Percentiles rank a stretch among this genome's conserved stretches.
Evolutionary conservation across 2,797 vertebrate genomes (phyloP).

Genomic region (Cetoscarus ocellatus): DNA sequence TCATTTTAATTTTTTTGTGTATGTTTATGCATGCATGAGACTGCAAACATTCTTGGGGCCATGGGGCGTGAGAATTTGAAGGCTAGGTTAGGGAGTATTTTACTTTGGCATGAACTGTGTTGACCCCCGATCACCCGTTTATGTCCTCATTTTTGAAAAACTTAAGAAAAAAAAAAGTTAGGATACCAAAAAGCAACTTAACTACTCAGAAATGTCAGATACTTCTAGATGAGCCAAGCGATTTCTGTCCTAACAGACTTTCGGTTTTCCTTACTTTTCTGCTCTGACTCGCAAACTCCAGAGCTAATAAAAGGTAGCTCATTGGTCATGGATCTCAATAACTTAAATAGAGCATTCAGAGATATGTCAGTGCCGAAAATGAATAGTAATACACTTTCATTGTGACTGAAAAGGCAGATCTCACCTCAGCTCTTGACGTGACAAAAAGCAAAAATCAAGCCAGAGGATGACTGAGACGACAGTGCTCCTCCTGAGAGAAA

Average conservation of each 20-base stretch:
- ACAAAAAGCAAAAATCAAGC: conserved; percentile 12
- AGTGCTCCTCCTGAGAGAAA: conserved; percentile 18
- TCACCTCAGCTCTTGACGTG: conserved; percentile 6
- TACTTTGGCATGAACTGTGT: too few species aligned
- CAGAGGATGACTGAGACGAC: conserved; percentile 24
- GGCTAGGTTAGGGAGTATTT: too few species aligned
- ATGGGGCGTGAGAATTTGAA: too few species aligned
- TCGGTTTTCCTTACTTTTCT: neutral
- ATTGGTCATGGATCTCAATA: conserved; percentile 10
- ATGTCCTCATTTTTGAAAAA: too few species aligned
- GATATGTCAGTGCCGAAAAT: neutral
- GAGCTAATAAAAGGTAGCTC: neutral
- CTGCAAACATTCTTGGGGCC: too few species aligned
- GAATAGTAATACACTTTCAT: conserved; percentile 6
- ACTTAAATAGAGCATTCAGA: conserved; percentile 11
- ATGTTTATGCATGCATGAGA: too few species aligned
- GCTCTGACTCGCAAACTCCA: neutral
- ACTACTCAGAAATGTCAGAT: neutral
- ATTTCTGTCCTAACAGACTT: neutral
- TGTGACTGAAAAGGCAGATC: conserved; percentile 8
- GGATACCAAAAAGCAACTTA: conserved; percentile 1
- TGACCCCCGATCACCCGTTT: too few species aligned
- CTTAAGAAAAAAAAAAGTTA: too few species aligned
- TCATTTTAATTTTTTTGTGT: too few species aligned
- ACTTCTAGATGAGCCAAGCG: neutral